Evolutionary conservation across 2,888 invertebrate species (phyloP).

Genomic region (Zhengitettix transpicula): DNA sequence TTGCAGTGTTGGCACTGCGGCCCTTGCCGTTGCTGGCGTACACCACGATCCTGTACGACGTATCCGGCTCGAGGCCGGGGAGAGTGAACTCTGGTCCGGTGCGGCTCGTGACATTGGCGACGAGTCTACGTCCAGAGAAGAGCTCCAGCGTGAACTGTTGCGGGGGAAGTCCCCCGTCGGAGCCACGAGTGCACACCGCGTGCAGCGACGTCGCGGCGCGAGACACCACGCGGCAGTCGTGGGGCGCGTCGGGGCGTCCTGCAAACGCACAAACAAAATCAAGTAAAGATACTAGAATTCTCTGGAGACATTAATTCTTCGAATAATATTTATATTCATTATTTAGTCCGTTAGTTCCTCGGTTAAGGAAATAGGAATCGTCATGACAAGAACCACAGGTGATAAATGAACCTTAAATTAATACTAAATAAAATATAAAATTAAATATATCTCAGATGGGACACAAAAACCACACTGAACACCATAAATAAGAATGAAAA

Average conservation of each 20-base stretch:
- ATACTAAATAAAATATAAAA: too few relatives aligned
- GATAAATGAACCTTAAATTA: too few relatives aligned
- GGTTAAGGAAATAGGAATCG: too few relatives aligned
- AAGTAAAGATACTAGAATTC: too few relatives aligned
- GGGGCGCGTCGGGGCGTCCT: constrained; percentile 9
- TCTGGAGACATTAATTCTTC: too few relatives aligned
- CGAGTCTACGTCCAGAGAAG: constrained; percentile 18
- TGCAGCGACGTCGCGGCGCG: background rate
- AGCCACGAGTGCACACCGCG: background rate
- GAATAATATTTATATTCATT: too few relatives aligned
- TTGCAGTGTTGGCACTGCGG: constrained; percentile 27
- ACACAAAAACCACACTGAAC: too few relatives aligned
- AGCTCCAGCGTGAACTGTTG: constrained; percentile 23
- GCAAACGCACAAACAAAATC: background rate
- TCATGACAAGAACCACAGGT: too few relatives aligned
- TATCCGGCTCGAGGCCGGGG: constrained; percentile 31
- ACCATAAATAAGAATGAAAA: too few relatives aligned
- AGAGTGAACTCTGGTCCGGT: constrained; percentile 30
- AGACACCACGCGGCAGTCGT: constrained; percentile 5
- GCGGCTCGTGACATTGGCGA: constrained; percentile 26
- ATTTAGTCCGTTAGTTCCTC: too few relatives aligned
- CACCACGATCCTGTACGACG: constrained; percentile 29
- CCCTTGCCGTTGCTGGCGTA: constrained; percentile 39
- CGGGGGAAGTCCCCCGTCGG: background rate
- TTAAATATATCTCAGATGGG: too few relatives aligned